Evolutionary conservation across 2,888 invertebrate genomes (phyloP), one percentile per base, ranked within the genome.

Genomic region (Sympetrum striolatum): DNA sequence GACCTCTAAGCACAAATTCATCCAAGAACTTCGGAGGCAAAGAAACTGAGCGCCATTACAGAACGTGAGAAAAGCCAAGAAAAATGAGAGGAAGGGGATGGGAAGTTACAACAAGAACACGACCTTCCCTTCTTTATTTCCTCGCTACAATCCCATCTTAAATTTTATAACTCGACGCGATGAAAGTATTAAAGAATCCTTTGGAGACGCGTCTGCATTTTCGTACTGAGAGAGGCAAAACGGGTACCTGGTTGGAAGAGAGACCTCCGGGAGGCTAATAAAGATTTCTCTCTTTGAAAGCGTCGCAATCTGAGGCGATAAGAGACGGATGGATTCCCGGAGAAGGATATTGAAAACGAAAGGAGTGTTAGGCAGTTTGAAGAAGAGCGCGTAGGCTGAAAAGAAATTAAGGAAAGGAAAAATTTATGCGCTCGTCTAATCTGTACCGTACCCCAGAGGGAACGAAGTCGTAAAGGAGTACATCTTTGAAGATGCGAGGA

Each of bases 401-500:
- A 60, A 18, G 31, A 60, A 37, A 12, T 86, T 58, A n/a, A n/a
- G 64, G 58, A 60, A 86, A 37, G 60, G 60, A 37, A 22, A 60
- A 60, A 60, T 60, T 60, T 86, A 58, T 60, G 35, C 58, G 35
- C 37, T 18, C 86, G 22, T 22, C 22, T 35, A 12, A 14, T 37
- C 60, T 37, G n/a, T 64, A 35, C 58, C 39, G 35, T 39, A 18
- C 22, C 81, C 53, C 58, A 58, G 14, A 60, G 58, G 58, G n/a
- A 37, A 86, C 35, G n/a, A n/a, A 22, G 86, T 86, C 86, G 86
- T 86, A 86, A 86, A 86, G 39, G 35, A 86, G 35, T 37, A 86
- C 58, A 58, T 35, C 35, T 82, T 35, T 15, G 53, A 15, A 86
- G 86, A 39, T 12, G 10, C 35, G 25, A 25, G 58, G 25, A 53